Conservation (phyloP, 1,140 invertebrate species). For the Neodiprion fabricii region DNA sequence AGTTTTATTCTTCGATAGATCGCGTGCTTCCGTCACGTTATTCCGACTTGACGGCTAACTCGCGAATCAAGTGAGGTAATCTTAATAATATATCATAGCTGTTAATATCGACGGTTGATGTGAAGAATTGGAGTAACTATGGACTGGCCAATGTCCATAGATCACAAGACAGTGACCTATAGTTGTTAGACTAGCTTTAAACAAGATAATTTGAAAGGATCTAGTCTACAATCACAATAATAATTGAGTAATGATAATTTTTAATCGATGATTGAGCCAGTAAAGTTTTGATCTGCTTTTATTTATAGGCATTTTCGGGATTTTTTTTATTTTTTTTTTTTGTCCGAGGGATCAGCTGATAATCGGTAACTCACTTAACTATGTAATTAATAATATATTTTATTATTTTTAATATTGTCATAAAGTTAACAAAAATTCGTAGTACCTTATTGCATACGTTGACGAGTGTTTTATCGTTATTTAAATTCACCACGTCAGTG, state of each 20-base stretch:
- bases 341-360: not conserved
- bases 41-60: too few relatives aligned
- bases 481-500: not conserved
- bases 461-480: not conserved
- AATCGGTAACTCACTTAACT: constrained; percentile 9
- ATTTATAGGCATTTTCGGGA: constrained; percentile 7
- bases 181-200: constrained; percentile 30
- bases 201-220: constrained; percentile 30
- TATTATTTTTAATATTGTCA: not conserved
- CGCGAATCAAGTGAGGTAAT: not conserved
- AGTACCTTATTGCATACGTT: constrained; percentile 13
- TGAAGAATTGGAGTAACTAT: not conserved
- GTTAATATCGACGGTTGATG: not conserved
- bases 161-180: not conserved
- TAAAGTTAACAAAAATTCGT: constrained; percentile 12
- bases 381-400: not conserved
- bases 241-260: constrained; percentile 4
- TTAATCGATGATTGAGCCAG: constrained; percentile 12
- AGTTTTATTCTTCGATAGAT: not conserved
- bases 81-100: not conserved
- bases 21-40: not conserved
- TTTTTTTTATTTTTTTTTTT: constrained; percentile 18
- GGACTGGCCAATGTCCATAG: not conserved
- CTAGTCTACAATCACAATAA: constrained; percentile 37
- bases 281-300: constrained; percentile 13